Percentiles rank a stretch among this genome's conserved stretches.
These are phyloP conservation scores for Nipponacmea schrenckii DNA, from an alignment of 2,888 invertebrate species.

Conservation along the genomic window DNA sequence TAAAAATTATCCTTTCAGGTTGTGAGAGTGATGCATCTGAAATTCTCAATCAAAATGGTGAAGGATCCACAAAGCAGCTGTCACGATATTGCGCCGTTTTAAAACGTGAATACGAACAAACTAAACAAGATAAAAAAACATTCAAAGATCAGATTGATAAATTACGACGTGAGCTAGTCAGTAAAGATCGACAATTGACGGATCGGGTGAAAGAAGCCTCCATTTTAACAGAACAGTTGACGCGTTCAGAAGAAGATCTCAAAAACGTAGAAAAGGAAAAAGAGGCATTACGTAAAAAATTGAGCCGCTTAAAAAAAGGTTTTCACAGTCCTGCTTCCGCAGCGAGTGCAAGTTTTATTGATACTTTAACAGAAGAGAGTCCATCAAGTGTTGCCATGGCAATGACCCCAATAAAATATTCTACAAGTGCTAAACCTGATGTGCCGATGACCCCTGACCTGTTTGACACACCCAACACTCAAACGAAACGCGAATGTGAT, in stretches of 20 bases:
- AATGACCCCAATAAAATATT: constrained; percentile 11
- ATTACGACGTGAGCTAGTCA: constrained; percentile 37
- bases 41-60: constrained; percentile 43
- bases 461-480: constrained; percentile 26
- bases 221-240: constrained; percentile 39
- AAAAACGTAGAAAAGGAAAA: constrained; percentile 45
- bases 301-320: constrained; percentile 36
- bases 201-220: constrained; percentile 37
- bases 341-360: constrained; percentile 44
- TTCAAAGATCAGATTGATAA: constrained; percentile 49
- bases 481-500: constrained; percentile 28
- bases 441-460: constrained; percentile 26
- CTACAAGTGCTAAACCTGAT: neutral
- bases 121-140: constrained; percentile 48
- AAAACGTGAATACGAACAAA: constrained; percentile 57
- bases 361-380: constrained; percentile 44
- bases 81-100: constrained; percentile 54
- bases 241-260: constrained; percentile 51
- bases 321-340: constrained; percentile 36
- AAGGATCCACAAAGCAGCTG: constrained; percentile 46
- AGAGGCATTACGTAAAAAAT: constrained; percentile 38
- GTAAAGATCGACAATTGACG: constrained; percentile 35
- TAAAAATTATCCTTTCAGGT: constrained; percentile 46
- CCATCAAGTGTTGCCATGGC: constrained; percentile 41
- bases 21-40: constrained; percentile 50